A percentile compares a stretch with the other conserved stretches of the same genome.
phyloP scores from a whole-genome alignment of 1,140 invertebrate genomes.

The Neodiprion fabricii region DNA sequence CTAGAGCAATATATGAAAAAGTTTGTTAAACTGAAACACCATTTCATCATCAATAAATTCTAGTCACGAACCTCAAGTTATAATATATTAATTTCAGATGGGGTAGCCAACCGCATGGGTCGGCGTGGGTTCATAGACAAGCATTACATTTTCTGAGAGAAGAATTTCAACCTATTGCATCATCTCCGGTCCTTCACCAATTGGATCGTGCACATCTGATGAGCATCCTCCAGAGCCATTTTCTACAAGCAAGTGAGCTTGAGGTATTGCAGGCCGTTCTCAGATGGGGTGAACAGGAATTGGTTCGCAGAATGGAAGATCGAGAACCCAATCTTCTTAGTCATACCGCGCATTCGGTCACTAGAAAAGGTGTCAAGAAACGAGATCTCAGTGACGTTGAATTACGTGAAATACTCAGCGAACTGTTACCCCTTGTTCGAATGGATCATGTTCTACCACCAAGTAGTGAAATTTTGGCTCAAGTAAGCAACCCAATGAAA shows the following conservation, averaged over 20 bases:
- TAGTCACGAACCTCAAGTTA: not conserved
- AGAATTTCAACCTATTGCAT: slow-evolving; percentile 81
- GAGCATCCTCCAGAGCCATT: slow-evolving; percentile 85
- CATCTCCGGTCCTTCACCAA: slow-evolving; percentile 77
- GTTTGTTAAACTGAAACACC: not conserved
- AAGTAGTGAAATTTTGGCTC: slow-evolving; percentile 81
- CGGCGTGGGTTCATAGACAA: slow-evolving; percentile 88
- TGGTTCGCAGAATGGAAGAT: slow-evolving; percentile 84
- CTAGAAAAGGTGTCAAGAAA: slow-evolving; percentile 85
- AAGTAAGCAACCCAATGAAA: slow-evolving; percentile 48
- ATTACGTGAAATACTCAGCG: slow-evolving; percentile 83
- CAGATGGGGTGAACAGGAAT: slow-evolving; percentile 90
- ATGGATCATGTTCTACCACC: slow-evolving; percentile 90
- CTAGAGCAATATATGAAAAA: too few species aligned
- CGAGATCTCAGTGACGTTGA: slow-evolving; percentile 87
- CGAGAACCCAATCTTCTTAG: slow-evolving; percentile 89
- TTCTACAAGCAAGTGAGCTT: slow-evolving; percentile 89
- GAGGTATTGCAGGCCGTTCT: slow-evolving; percentile 87
- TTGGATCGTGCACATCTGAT: slow-evolving; percentile 81
- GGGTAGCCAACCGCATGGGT: slow-evolving; percentile 89
- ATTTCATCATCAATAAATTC: not conserved
- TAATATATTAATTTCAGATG: slow-evolving; percentile 63
- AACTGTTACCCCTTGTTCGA: slow-evolving; percentile 82
- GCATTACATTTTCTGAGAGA: slow-evolving; percentile 84
- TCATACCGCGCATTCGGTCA: slow-evolving; percentile 89